phyloP scores from a whole-genome alignment of 1,140 invertebrate genomes.

The Aphaenogaster rudis region DNA sequence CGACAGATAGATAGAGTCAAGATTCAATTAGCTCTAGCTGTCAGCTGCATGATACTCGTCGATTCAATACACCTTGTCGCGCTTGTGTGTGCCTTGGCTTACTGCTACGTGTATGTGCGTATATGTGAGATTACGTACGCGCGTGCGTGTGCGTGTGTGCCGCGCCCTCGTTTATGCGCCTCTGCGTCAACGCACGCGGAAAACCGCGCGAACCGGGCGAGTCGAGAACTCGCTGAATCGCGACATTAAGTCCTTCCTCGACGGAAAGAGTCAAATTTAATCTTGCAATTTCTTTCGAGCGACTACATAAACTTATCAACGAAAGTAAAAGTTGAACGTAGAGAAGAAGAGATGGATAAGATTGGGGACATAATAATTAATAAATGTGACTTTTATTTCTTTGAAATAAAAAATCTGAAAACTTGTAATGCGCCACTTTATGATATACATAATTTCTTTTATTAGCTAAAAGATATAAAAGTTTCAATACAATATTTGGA shows the following conservation, averaged over 20 bases:
- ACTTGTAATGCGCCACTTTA: not conserved
- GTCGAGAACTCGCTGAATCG: not conserved
- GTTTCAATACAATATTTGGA: not conserved
- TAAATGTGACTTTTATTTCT: not conserved
- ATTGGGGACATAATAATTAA: not conserved
- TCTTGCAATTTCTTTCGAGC: not conserved
- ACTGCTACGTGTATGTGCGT: conserved; percentile 24
- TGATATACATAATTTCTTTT: not conserved
- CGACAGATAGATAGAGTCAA: conserved; percentile 86
- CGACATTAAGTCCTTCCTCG: conserved; percentile 26
- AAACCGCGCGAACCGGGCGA: not conserved
- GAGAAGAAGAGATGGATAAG: not conserved
- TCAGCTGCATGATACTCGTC: conserved; percentile 86
- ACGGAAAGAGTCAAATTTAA: not conserved
- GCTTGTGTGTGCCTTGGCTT: conserved; percentile 70
- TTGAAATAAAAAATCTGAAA: not conserved
- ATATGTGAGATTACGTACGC: not conserved
- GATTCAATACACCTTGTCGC: conserved; percentile 83
- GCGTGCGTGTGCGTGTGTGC: not conserved
- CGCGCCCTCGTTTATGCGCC: conserved; percentile 57
- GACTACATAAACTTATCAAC: not conserved
- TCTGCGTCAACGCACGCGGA: conserved; percentile 37
- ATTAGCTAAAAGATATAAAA: not conserved
- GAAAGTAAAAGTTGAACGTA: not conserved
- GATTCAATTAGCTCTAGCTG: conserved; percentile 87